Conservation (phyloP, 2,888 invertebrate genomes). For the Mesoligia furuncula region DNA sequence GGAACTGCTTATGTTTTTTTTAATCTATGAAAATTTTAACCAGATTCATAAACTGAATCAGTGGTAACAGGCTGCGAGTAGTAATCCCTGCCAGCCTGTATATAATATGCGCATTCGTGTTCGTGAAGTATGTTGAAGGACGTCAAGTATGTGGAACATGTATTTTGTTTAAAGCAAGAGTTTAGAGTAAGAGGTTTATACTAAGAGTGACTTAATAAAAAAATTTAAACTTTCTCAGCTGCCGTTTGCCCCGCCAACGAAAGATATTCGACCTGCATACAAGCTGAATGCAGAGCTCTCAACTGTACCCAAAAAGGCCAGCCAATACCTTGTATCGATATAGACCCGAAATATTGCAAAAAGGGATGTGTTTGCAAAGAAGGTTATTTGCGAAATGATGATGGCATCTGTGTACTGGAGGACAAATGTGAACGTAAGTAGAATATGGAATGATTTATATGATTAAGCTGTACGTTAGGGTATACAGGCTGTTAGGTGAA, state of each 20-base stretch:
- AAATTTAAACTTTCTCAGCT: constrained; percentile 44
- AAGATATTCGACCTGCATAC: constrained; percentile 61
- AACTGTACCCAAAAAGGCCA: constrained; percentile 59
- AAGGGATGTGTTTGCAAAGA: constrained; percentile 52
- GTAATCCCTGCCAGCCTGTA: no score
- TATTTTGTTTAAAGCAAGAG: background rate
- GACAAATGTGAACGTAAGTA: constrained; percentile 50
- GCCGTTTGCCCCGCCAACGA: constrained; percentile 55
- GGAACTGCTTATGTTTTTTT: no score
- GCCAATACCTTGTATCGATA: constrained; percentile 48
- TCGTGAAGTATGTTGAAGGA: background rate
- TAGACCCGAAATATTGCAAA: constrained; percentile 34
- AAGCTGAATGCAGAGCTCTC: constrained; percentile 62
- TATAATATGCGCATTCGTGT: background rate
- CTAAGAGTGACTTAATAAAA: no score
- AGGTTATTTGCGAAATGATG: constrained; percentile 41
- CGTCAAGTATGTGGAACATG: background rate
- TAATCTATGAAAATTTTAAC: no score
- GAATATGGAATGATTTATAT: background rate
- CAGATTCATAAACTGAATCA: no score
- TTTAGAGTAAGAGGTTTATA: no score
- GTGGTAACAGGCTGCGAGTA: no score
- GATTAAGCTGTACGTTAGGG: background rate
- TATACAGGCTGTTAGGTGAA: no score
- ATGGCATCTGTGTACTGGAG: constrained; percentile 45